Evolutionary conservation across 2,113 vertebrate genomes (phyloP).

Genomic region (Narcine bancroftii): DNA sequence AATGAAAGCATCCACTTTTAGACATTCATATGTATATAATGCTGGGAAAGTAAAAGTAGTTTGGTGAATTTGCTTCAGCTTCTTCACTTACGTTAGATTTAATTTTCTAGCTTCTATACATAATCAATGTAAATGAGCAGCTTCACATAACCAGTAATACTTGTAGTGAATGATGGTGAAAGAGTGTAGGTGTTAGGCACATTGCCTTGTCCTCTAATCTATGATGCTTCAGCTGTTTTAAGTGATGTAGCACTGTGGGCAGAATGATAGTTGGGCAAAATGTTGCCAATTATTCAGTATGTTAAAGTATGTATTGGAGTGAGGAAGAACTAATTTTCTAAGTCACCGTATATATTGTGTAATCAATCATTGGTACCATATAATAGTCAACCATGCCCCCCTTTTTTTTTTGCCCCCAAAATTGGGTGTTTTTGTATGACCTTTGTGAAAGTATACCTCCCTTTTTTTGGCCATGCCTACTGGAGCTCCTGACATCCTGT

Average conservation of each 20-base stretch:
- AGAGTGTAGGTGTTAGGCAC: background rate
- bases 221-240: background rate
- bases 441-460: too few species aligned
- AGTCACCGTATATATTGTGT: too few species aligned
- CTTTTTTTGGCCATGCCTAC: too few species aligned
- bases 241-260: background rate
- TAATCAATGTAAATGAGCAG: background rate
- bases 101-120: background rate
- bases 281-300: background rate
- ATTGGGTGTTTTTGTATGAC: too few species aligned
- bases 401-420: too few species aligned
- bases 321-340: too few species aligned
- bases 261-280: background rate
- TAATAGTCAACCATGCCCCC: too few species aligned
- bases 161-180: background rate
- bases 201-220: background rate
- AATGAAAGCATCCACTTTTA: background rate
- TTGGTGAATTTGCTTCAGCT: background rate
- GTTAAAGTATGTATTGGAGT: background rate
- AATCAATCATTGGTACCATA: too few species aligned
- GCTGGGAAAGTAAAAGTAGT: background rate
- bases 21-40: background rate
- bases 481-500: too few species aligned
- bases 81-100: background rate
- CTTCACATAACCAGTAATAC: background rate